A percentile compares a stretch with the other conserved stretches of the same genome.
Evolutionary conservation across 2,113 vertebrate species (phyloP).

Genomic region (Limnothrissa miodon): DNA sequence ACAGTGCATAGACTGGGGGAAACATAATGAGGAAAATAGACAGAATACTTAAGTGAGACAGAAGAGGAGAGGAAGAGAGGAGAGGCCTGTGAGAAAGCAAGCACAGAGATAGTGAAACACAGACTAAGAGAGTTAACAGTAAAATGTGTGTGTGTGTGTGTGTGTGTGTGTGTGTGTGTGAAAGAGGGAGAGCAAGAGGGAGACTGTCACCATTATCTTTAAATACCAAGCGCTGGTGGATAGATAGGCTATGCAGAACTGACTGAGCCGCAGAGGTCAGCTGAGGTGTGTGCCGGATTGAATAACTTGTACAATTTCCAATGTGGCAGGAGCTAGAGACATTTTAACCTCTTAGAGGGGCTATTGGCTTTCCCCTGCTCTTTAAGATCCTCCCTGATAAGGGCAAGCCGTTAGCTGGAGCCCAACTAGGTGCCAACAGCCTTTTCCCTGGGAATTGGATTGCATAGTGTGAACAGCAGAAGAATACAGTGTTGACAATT

Average conservation of each 20-base stretch:
- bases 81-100: slow-evolving; percentile 49
- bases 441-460: slow-evolving; percentile 7
- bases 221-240: slow-evolving; percentile 23
- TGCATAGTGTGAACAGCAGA: not conserved
- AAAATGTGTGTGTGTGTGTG: not conserved
- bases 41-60: slow-evolving; percentile 30
- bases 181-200: slow-evolving; percentile 8
- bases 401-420: slow-evolving; percentile 4
- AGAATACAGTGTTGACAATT: not conserved
- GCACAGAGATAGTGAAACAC: slow-evolving; percentile 26
- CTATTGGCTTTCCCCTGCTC: slow-evolving; percentile 10
- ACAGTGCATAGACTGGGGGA: slow-evolving; percentile 26
- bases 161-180: not conserved
- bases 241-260: slow-evolving; percentile 40
- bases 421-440: not conserved
- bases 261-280: slow-evolving; percentile 17
- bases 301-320: slow-evolving; percentile 24
- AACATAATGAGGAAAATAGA: slow-evolving; percentile 22
- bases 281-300: slow-evolving; percentile 18
- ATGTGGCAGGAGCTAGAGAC: slow-evolving; percentile 29
- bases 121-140: slow-evolving; percentile 10
- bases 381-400: slow-evolving; percentile 14
- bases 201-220: slow-evolving; percentile 29
- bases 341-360: slow-evolving; percentile 28
- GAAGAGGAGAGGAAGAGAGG: slow-evolving; percentile 23